These are phyloP conservation scores for Protomyctophum bolini DNA, from an alignment of 2,113 vertebrate genomes.

Conservation along the genomic window DNA sequence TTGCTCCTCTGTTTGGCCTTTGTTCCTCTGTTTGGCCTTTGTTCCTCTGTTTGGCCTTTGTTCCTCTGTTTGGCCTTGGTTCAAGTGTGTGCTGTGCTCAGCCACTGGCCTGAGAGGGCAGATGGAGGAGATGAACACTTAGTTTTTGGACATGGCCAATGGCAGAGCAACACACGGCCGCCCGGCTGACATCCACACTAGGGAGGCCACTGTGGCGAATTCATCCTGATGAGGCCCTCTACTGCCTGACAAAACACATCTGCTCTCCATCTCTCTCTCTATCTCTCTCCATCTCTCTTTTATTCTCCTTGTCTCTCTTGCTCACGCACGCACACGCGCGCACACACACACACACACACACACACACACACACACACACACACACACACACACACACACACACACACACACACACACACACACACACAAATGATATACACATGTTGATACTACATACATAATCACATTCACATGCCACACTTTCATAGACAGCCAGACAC, in stretches of 20 bases:
- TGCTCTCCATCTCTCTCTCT: slow-evolving; percentile 27
- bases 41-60: background rate
- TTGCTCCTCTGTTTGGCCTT: too few species aligned
- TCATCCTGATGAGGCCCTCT: slow-evolving; percentile 53
- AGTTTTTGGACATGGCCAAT: slow-evolving; percentile 36
- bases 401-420: background rate
- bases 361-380: background rate
- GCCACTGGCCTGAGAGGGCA: slow-evolving; percentile 36
- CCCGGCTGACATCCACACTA: slow-evolving; percentile 40
- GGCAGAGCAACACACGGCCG: slow-evolving; percentile 21
- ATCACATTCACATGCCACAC: background rate
- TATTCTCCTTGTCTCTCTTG: background rate
- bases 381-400: background rate
- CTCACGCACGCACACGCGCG: background rate
- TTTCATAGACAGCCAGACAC: background rate
- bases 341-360: background rate
- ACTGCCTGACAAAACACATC: slow-evolving; percentile 48
- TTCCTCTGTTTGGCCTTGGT: background rate
- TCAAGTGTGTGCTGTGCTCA: slow-evolving; percentile 12
- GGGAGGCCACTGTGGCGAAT: slow-evolving; percentile 47
- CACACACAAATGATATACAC: too few species aligned
- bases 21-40: too few species aligned
- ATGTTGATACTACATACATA: background rate
- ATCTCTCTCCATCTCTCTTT: slow-evolving; percentile 12
- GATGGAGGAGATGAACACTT: slow-evolving; percentile 45